Percentiles rank a stretch among this genome's conserved stretches.
Evolutionary conservation across 2,888 invertebrate genomes (phyloP).

Genomic region (Rhogogaster chlorosoma): DNA sequence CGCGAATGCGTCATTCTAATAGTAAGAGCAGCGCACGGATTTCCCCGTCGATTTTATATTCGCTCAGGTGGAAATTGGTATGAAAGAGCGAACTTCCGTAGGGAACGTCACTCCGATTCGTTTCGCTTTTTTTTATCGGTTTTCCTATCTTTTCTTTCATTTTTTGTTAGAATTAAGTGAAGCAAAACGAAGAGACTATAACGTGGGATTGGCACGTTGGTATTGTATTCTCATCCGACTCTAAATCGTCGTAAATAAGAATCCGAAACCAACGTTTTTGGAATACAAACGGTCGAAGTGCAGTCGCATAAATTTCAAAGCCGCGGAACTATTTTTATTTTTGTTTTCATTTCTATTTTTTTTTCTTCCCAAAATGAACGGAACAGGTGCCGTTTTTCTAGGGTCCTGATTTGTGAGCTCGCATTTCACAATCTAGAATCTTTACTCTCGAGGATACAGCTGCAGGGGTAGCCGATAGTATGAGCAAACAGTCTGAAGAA

Average conservation of each 20-base stretch:
- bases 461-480: neutral
- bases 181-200: neutral
- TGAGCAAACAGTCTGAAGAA: neutral
- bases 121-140: neutral
- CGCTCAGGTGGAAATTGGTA: neutral
- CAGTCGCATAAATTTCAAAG: neutral
- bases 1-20: neutral
- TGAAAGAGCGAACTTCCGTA: conserved; percentile 5
- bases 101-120: conserved; percentile 20
- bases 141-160: neutral
- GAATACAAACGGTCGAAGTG: neutral
- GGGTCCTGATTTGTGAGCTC: conserved; percentile 12
- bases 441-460: neutral
- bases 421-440: neutral
- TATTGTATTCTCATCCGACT: neutral
- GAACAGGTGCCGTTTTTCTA: neutral
- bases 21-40: neutral
- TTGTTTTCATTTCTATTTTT: no score
- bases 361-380: neutral
- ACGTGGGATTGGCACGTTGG: neutral
- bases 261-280: neutral
- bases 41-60: neutral
- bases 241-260: neutral
- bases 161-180: neutral
- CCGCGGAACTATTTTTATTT: neutral